A percentile compares a stretch with the other conserved stretches of the same genome.
phyloP scores from a whole-genome alignment of 2,113 vertebrate species.

The Centropus bengalensis region DNA sequence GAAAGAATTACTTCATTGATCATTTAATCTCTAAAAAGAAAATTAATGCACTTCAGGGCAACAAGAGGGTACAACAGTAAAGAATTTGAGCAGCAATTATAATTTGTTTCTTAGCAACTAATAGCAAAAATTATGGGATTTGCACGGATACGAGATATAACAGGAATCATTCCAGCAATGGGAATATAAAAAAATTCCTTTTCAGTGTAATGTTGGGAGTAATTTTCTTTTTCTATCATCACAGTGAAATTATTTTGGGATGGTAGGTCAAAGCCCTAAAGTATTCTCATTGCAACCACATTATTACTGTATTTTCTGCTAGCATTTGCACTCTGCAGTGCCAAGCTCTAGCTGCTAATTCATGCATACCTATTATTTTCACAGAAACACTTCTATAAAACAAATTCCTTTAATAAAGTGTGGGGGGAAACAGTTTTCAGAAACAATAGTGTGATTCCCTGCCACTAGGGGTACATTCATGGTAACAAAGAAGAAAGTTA shows the following conservation, averaged over 20 bases:
- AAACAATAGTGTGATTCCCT: neutral
- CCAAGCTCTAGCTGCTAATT: neutral
- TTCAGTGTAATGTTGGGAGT: slow-evolving; percentile 25
- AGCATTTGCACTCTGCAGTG: neutral
- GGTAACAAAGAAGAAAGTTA: neutral
- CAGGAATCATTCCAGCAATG: slow-evolving; percentile 18
- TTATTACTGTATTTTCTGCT: slow-evolving; percentile 1
- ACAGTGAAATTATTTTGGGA: slow-evolving; percentile 58
- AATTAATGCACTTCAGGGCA: slow-evolving; percentile 42
- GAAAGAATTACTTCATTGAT: slow-evolving; percentile 58
- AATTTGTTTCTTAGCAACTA: slow-evolving; percentile 79
- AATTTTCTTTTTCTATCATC: slow-evolving; percentile 49
- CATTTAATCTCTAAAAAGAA: slow-evolving; percentile 46
- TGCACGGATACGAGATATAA: slow-evolving; percentile 37
- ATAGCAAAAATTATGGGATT: slow-evolving; percentile 69
- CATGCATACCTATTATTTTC: neutral
- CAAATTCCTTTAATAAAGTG: slow-evolving; percentile 46
- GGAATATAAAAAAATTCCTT: slow-evolving; percentile 32
- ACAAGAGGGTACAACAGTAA: slow-evolving; percentile 18
- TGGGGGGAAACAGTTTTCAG: neutral
- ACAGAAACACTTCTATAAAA: neutral
- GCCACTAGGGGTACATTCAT: neutral
- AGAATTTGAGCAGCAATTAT: slow-evolving; percentile 62
- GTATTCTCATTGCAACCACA: slow-evolving; percentile 48
- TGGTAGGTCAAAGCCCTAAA: slow-evolving; percentile 63